These are phyloP conservation scores for Pluvianellus socialis DNA, from an alignment of 2,113 vertebrate species.

Conservation along the genomic window DNA sequence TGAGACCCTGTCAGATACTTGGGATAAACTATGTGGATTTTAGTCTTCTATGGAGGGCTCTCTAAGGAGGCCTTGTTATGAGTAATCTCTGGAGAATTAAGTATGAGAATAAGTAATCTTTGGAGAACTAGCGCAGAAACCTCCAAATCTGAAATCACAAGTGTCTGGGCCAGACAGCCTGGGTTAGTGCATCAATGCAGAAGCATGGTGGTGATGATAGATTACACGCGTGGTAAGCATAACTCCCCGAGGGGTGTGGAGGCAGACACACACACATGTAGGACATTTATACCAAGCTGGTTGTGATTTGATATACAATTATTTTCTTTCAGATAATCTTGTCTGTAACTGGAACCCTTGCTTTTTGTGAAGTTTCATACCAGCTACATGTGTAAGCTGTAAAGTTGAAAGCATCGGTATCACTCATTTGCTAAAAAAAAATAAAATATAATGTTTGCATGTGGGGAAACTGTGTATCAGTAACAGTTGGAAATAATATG, in stretches of 20 bases:
- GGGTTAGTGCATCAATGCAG: not conserved
- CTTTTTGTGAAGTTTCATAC: not conserved
- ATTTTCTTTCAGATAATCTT: not conserved
- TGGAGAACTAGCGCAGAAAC: not conserved
- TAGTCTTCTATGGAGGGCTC: not conserved
- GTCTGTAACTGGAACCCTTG: not conserved
- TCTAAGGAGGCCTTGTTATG: not conserved
- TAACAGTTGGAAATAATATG: not conserved
- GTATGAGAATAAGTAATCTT: not conserved
- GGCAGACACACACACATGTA: not conserved
- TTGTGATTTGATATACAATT: not conserved
- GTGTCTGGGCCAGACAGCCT: not conserved
- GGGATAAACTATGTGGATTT: not conserved
- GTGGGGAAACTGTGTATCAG: not conserved
- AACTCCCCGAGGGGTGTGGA: not conserved
- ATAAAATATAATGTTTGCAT: accelerated
- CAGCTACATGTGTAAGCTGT: not conserved
- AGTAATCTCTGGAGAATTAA: not conserved
- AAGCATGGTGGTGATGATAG: accelerated
- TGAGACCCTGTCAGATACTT: not conserved
- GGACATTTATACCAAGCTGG: not conserved
- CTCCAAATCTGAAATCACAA: not conserved
- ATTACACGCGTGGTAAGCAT: accelerated
- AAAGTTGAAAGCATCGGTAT: not conserved
- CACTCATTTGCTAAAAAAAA: not conserved